Conservation (phyloP, 1,140 invertebrate species). For the Saccostrea echinata region DNA sequence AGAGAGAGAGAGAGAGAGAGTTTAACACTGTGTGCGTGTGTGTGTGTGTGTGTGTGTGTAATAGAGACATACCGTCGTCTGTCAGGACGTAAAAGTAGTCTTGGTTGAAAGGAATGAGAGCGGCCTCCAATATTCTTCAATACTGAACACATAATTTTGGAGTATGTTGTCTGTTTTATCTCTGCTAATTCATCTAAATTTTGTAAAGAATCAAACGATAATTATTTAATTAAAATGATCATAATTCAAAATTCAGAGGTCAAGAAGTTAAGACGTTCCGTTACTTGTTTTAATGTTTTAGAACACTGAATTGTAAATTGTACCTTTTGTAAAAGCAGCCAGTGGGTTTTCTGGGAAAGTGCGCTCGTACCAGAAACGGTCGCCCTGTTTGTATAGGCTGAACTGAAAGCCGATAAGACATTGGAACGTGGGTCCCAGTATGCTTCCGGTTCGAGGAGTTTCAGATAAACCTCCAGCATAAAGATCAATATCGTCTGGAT, state of each 20-base stretch:
- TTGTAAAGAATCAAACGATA: too few species aligned
- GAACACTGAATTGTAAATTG: neutral
- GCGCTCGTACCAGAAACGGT: slow-evolving; percentile 92
- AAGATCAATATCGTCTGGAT: slow-evolving; percentile 64
- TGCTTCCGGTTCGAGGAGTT: slow-evolving; percentile 87
- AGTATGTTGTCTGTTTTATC: neutral
- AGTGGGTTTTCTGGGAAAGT: neutral
- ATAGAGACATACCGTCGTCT: neutral
- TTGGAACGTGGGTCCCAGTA: slow-evolving; percentile 96
- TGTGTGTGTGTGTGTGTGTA: too few species aligned
- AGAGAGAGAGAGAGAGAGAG: too few species aligned
- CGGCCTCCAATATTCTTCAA: neutral
- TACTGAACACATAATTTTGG: neutral
- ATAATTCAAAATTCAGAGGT: too few species aligned
- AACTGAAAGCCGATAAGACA: slow-evolving; percentile 98
- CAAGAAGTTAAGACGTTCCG: too few species aligned
- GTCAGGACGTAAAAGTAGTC: neutral
- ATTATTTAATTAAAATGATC: too few species aligned
- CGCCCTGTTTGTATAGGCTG: slow-evolving; percentile 91
- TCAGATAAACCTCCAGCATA: slow-evolving; percentile 86
- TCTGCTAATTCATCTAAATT: neutral
- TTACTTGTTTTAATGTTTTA: neutral
- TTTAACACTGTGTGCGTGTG: too few species aligned
- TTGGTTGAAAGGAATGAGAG: neutral
- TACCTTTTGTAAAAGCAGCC: slow-evolving; percentile 42